Base-by-base conservation (phyloP, 2,113 vertebrate genomes). In the Alectura lathami region DNA sequence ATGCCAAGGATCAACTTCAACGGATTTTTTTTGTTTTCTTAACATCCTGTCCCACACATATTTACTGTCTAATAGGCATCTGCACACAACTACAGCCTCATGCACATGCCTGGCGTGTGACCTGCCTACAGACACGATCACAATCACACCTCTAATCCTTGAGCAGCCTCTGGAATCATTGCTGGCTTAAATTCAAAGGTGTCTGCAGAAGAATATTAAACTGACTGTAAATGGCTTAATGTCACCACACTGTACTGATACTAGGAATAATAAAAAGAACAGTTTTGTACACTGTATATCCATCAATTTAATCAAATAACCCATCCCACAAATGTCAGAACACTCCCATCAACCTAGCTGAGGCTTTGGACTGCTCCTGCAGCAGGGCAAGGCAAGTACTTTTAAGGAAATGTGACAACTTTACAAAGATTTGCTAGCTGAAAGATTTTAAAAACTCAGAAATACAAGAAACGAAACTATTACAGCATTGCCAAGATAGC, bases 61-160 rank as follows among this genome's bases (percentile, higher is more conserved):
- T 23, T 54, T 89, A 47, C 77, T 78, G 73, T 80, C 95, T 57
- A 94, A 76, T 3, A 84, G 56, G 54, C 48, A 93, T 68, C 81
- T 93, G 60, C 36, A 88, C 54, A 26, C 79, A 81, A 48, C 88
- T 93, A 92, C 14, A 88, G 76, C 56, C 68, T 68, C 75, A 76
- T 96, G 91, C 95, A 93, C 68, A 95, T 30, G 79, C 56, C 76
- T 86, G 87, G 85, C 50, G 72, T 59, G 75, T 86, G 91, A 94
- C 60, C 76, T 78, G 83, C 82, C 79, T 88, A 76, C 64, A 88
- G 79, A 88, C 51, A 53, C 73, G 78, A 86, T 63, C 78, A 80
- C 3, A 94, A 96, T 93, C 89, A 88, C 88, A 94, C 32, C 72
- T 90, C 83, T 96, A 97, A 97, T 78, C 85, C 91, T 68, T 88